phyloP scores from a whole-genome alignment of 2,113 vertebrate genomes.

The Amphiprion ocellaris region DNA sequence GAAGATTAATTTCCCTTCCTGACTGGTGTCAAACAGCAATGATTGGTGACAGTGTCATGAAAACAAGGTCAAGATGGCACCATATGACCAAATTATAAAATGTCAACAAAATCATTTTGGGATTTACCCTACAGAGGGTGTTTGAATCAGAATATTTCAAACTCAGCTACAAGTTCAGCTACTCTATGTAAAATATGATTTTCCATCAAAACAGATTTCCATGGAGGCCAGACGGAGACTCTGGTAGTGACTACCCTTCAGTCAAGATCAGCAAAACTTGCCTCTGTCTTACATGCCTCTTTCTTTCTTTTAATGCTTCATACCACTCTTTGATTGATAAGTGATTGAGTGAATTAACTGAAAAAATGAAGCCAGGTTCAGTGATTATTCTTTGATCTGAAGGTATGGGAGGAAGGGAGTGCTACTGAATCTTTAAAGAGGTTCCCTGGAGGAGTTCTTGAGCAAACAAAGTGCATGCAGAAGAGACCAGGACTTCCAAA shows the following conservation, averaged over 20 bases:
- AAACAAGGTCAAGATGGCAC: constrained; percentile 20
- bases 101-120: constrained; percentile 1
- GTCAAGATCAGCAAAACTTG: constrained; percentile 2
- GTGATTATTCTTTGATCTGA: constrained; percentile 53
- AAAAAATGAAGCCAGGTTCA: constrained; percentile 32
- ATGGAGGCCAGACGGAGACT: not conserved
- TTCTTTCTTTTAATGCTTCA: constrained; percentile 17
- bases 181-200: not conserved
- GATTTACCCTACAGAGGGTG: not conserved
- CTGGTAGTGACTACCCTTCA: not conserved
- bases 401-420: constrained; percentile 38
- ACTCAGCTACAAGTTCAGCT: not conserved
- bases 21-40: constrained; percentile 30
- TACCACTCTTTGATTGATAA: constrained; percentile 2
- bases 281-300: not conserved
- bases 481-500: constrained; percentile 43
- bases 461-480: constrained; percentile 46
- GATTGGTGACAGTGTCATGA: constrained; percentile 16
- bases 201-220: not conserved
- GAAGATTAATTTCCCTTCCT: constrained; percentile 36
- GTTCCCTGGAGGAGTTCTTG: constrained; percentile 51
- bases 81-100: not conserved
- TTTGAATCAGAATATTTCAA: not conserved
- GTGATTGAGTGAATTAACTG: constrained; percentile 23
- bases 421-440: constrained; percentile 50